Percentiles rank a stretch among this genome's conserved stretches.
These are phyloP conservation scores for Cairina moschata DNA, from an alignment of 2,113 vertebrate species.

Conservation along the genomic window DNA sequence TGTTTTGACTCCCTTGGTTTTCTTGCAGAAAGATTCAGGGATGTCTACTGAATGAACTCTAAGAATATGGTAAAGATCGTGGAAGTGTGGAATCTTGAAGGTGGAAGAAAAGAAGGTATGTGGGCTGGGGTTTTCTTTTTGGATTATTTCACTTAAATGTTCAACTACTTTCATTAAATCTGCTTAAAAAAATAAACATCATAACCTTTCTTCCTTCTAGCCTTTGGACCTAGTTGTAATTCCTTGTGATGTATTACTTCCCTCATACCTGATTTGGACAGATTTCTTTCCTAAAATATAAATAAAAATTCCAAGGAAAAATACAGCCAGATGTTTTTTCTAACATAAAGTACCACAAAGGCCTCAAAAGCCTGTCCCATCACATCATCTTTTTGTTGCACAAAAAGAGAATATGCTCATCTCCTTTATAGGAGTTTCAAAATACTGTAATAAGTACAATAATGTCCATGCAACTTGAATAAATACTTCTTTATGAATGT, in stretches of 20 bases:
- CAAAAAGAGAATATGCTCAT: neutral
- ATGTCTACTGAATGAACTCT: neutral
- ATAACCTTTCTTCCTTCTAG: neutral
- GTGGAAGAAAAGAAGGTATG: neutral
- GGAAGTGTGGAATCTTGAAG: neutral
- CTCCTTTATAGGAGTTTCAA: neutral
- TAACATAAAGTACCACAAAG: neutral
- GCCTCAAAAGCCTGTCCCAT: neutral
- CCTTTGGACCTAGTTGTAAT: neutral
- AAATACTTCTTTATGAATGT: neutral
- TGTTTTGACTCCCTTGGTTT: neutral
- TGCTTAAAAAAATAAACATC: no score
- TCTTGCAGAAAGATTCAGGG: neutral
- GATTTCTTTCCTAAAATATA: neutral
- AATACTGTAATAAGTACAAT: neutral
- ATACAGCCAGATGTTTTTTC: neutral
- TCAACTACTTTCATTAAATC: no score
- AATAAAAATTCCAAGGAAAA: neutral
- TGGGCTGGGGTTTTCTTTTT: neutral
- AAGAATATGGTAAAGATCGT: neutral
- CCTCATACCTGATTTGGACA: neutral
- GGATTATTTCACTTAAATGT: neutral
- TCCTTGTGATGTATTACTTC: neutral
- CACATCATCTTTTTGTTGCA: neutral
- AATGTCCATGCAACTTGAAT: neutral